Percentiles rank a stretch among this genome's conserved stretches.
phyloP scores from a whole-genome alignment of 2,888 invertebrate species.

The Pristionchus entomophagus region DNA sequence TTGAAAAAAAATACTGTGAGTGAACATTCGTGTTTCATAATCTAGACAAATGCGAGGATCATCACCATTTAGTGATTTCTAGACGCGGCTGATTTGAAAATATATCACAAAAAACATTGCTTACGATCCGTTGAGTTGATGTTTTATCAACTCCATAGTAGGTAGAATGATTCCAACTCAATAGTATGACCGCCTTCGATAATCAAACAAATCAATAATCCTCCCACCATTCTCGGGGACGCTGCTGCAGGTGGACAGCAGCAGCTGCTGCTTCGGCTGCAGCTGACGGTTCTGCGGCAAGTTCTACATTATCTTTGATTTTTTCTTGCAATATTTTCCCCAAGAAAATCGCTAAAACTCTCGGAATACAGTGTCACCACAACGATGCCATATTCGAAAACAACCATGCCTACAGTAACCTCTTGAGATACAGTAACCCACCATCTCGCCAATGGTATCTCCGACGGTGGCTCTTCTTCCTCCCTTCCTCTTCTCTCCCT shows the following conservation, averaged over 20 bases:
- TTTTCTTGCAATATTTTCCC: background rate
- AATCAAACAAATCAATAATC: too few species aligned
- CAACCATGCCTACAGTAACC: too few species aligned
- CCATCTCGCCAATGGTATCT: background rate
- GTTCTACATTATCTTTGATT: background rate
- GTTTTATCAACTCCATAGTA: too few species aligned
- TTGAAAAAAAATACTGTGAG: too few species aligned
- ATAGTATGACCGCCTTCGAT: too few species aligned
- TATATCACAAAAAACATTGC: too few species aligned
- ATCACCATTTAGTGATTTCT: too few species aligned
- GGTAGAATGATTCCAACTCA: too few species aligned
- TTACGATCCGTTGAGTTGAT: too few species aligned
- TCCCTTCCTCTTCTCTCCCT: background rate
- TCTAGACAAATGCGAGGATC: background rate
- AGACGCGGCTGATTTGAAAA: too few species aligned
- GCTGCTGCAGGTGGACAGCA: slow-evolving; percentile 7
- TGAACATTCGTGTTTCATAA: background rate
- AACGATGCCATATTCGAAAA: background rate
- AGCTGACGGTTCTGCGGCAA: slow-evolving; percentile 12
- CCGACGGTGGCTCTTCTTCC: slow-evolving; percentile 23
- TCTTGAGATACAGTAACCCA: background rate
- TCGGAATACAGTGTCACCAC: background rate
- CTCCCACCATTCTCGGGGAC: slow-evolving; percentile 18
- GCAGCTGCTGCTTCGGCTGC: slow-evolving; percentile 23
- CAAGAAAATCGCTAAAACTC: background rate